These are phyloP conservation scores for Kobus ellipsiprymnus DNA, from an alignment of 2,113 vertebrate genomes.

Conservation along the genomic window DNA sequence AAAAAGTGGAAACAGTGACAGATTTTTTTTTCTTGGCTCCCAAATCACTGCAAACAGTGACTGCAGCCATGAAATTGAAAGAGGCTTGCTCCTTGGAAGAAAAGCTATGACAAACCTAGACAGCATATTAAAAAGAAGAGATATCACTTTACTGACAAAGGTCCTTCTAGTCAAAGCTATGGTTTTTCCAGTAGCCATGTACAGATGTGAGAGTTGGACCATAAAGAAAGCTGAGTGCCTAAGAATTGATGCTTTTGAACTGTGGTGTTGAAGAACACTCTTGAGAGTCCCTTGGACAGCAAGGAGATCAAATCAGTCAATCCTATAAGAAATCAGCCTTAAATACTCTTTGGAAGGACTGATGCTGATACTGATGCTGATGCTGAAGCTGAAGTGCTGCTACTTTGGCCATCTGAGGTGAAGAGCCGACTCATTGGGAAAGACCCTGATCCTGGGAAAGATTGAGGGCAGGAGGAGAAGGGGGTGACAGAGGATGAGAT, in stretches of 20 bases:
- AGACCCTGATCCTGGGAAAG: not conserved
- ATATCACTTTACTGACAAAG: not conserved
- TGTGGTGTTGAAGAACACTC: not conserved
- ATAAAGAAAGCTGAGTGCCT: not conserved
- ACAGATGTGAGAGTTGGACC: not conserved
- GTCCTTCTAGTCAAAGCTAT: not conserved
- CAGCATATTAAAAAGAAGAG: not conserved
- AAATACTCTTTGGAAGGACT: not conserved
- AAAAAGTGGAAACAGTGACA: not conserved
- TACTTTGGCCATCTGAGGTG: not conserved
- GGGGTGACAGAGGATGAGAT: not conserved
- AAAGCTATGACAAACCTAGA: not conserved
- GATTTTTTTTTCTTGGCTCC: not conserved
- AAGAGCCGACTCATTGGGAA: not conserved
- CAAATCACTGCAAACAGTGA: not conserved
- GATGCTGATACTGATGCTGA: not conserved
- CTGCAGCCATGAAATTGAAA: not conserved
- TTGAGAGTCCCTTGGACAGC: not conserved
- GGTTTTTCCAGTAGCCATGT: not conserved
- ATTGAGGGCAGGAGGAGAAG: not conserved
- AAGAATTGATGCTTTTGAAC: not conserved
- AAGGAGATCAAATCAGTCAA: not conserved
- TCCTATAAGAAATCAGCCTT: not conserved
- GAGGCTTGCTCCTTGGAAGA: not conserved
- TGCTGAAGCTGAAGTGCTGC: not conserved